Base-by-base conservation (phyloP, 1,140 invertebrate species). In the Aphelinus certus region DNA sequence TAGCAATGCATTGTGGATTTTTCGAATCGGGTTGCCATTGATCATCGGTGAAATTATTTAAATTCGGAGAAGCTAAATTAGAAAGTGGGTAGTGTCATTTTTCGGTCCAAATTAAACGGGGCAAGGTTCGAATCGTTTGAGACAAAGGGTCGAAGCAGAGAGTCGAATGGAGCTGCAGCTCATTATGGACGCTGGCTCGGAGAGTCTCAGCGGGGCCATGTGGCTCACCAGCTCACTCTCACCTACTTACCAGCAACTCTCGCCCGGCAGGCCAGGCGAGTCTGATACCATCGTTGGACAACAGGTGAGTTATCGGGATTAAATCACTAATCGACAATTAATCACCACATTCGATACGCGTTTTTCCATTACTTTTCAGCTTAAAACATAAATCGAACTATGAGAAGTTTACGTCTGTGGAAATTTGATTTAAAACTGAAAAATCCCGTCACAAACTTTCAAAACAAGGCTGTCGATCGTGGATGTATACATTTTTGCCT, bases 191-290 rank as follows among this genome's bases (percentile, higher is more conserved):
- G 61, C 80, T n/a, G 80, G 80, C 51, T 77, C 83, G 66, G 86
- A 83, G 75, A 80, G 81, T 73, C 71, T 85, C 47, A 83, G 83
- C 71, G 82, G 79, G 56, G 63, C 81, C 43, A 84, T 83, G 79
- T 86, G 85, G 85, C 81, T 85, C 49, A 78, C 77, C 26, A 82
- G 78, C 49, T 81, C 84, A 10, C 76, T 83, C 26, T 84, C 86
- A 26, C 83, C 86, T 42, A 82, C 85, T 7, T 87, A 86, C 72
- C 84, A 86, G 65, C 82, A 87, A 72, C 68, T 86, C 63, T 87
- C 86, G 49, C 84, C 86, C 1, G 81, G 80, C 71, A 83, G 79
- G 46, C 76, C 81, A 47, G 82, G 79, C 60, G 84, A 81, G 62
- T 84, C 85, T 64, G 80, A 84, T 55, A 53, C 79, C 69, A 78